A percentile compares a stretch with the other conserved stretches of the same genome.
phyloP scores from a whole-genome alignment of 1,140 invertebrate species.

The Plectus sambesii region DNA sequence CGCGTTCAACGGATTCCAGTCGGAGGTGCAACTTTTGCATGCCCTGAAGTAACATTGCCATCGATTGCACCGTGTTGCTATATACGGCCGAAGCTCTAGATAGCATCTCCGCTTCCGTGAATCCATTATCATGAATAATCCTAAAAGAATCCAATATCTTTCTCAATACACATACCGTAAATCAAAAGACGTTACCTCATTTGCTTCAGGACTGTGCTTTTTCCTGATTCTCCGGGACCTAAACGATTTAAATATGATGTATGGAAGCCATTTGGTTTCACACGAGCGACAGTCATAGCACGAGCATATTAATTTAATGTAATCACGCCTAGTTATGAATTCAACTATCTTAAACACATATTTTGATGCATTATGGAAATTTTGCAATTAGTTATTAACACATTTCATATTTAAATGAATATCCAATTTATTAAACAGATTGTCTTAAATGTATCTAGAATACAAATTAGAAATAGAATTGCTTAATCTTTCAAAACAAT shows the following conservation, averaged over 20 bases:
- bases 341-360: no score
- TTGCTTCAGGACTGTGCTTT: conserved; percentile 40
- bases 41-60: conserved; percentile 17
- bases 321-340: no score
- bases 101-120: conserved; percentile 32
- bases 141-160: conserved; percentile 16
- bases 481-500: no score
- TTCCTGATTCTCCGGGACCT: conserved; percentile 42
- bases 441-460: no score
- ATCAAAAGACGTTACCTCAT: conserved; percentile 30
- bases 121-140: conserved; percentile 39
- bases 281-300: neutral
- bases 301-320: neutral
- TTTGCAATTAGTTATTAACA: no score
- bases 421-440: no score
- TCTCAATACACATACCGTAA: conserved; percentile 8
- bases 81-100: conserved; percentile 33
- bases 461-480: no score
- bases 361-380: no score
- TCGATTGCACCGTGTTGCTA: conserved; percentile 34
- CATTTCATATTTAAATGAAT: conserved; percentile 1
- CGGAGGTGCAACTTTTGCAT: conserved; percentile 6
- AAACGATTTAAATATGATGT: conserved; percentile 2
- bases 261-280: no score
- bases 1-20: conserved; percentile 26